phyloP scores from a whole-genome alignment of 2,888 invertebrate species.

The Griposia aprilina region DNA sequence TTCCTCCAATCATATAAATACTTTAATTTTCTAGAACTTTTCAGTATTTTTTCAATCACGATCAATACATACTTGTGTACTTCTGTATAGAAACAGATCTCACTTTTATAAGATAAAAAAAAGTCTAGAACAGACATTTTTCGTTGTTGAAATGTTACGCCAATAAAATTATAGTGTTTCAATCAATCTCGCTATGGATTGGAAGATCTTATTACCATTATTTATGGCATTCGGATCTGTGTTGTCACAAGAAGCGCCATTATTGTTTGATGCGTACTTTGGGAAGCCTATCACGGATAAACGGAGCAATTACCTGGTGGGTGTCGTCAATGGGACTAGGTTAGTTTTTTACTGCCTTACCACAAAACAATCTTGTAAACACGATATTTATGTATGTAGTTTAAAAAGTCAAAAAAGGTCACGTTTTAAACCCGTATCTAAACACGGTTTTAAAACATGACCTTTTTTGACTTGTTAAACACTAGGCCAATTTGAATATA shows the following conservation, averaged over 20 bases:
- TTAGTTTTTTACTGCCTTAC: slow-evolving; percentile 36
- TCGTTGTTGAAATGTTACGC: neutral
- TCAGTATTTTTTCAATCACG: neutral
- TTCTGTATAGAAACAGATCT: neutral
- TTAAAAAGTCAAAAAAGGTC: neutral
- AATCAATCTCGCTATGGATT: slow-evolving; percentile 20
- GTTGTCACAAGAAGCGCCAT: slow-evolving; percentile 41
- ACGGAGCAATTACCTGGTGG: slow-evolving; percentile 56
- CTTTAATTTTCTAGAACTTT: neutral
- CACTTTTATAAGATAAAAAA: neutral
- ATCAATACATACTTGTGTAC: neutral
- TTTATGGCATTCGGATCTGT: slow-evolving; percentile 14
- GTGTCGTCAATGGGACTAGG: slow-evolving; percentile 62
- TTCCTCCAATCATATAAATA: slow-evolving; percentile 29
- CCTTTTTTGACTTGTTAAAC: neutral
- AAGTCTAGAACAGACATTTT: neutral
- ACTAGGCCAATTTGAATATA: neutral
- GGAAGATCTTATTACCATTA: slow-evolving; percentile 2
- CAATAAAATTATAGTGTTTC: neutral
- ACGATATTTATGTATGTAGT: neutral
- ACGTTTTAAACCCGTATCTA: neutral
- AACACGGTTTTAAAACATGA: neutral
- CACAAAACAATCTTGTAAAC: neutral
- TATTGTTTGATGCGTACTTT: slow-evolving; percentile 71
- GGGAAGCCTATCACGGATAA: slow-evolving; percentile 67